A percentile compares a stretch with the other conserved stretches of the same genome.
These are phyloP conservation scores for Thalassarche chlororhynchos DNA, from an alignment of 2,113 vertebrate species.

Conservation along the genomic window DNA sequence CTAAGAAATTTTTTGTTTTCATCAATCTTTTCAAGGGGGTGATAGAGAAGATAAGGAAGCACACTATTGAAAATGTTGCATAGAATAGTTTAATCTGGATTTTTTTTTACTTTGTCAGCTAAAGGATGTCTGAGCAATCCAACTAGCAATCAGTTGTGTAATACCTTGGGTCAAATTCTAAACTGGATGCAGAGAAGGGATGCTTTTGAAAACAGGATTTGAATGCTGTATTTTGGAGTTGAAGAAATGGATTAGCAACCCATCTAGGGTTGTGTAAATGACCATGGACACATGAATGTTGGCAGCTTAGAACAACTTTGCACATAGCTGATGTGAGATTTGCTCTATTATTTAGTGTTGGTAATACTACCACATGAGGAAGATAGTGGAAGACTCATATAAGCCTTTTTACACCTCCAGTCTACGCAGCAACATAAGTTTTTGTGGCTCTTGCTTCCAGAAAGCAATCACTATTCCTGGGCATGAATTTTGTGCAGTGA, in stretches of 20 bases:
- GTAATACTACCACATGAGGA: background rate
- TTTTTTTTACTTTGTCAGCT: background rate
- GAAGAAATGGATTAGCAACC: background rate
- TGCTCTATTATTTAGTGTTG: background rate
- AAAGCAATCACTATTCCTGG: background rate
- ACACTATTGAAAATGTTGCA: background rate
- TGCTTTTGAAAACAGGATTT: background rate
- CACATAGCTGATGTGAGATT: background rate
- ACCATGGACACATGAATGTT: background rate
- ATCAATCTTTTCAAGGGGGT: background rate
- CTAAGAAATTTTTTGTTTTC: background rate
- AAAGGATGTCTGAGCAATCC: background rate
- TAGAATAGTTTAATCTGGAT: background rate
- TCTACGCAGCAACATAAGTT: accelerated
- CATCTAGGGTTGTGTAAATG: background rate
- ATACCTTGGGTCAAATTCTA: background rate
- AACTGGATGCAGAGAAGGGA: background rate
- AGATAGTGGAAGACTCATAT: background rate
- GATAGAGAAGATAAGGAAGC: background rate
- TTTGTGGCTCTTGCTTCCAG: background rate
- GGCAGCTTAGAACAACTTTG: background rate
- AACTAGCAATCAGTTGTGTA: background rate
- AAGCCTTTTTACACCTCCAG: background rate
- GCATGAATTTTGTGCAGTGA: background rate
- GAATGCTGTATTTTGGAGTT: background rate